These are phyloP conservation scores for Mantis religiosa DNA, from an alignment of 2,888 invertebrate genomes.

Conservation along the genomic window DNA sequence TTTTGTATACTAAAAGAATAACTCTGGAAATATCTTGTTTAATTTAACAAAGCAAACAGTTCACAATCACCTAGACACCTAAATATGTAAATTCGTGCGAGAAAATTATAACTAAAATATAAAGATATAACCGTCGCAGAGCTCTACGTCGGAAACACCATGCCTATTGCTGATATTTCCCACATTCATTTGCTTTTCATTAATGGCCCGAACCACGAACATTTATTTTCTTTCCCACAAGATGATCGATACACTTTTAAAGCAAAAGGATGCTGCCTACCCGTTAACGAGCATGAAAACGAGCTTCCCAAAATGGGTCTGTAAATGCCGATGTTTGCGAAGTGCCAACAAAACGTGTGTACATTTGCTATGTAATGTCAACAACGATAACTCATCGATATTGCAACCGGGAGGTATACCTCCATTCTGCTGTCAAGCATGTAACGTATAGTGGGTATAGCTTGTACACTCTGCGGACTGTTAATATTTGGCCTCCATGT, in stretches of 20 bases:
- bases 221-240: background rate
- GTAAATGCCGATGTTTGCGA: background rate
- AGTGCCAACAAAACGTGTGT: constrained; percentile 2
- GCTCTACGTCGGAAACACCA: too few relatives aligned
- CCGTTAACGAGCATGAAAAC: background rate
- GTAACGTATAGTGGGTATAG: background rate
- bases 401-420: background rate
- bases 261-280: background rate
- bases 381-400: constrained; percentile 3
- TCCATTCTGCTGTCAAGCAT: background rate
- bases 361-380: background rate
- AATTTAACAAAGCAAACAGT: too few relatives aligned
- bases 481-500: background rate
- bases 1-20: too few relatives aligned
- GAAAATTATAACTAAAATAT: too few relatives aligned
- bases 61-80: too few relatives aligned
- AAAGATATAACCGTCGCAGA: too few relatives aligned
- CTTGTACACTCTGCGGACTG: background rate
- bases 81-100: too few relatives aligned
- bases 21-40: too few relatives aligned
- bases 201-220: background rate
- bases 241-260: background rate
- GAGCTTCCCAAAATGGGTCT: background rate
- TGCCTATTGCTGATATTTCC: background rate
- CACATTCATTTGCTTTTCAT: background rate